Evolutionary conservation across 2,888 invertebrate genomes (phyloP).

Genomic region (Abrostola tripartita): DNA sequence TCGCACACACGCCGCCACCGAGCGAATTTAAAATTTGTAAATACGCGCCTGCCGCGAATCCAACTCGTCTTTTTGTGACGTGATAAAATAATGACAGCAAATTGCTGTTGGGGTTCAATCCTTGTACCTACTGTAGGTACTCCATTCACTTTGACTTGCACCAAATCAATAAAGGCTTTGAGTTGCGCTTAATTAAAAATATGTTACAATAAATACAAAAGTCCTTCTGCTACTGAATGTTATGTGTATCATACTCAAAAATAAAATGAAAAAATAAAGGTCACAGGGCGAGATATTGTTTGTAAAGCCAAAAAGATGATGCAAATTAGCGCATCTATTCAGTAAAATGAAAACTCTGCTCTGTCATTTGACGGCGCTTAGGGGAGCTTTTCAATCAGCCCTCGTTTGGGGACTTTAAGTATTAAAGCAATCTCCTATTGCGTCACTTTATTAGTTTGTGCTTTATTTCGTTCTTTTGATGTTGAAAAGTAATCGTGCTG

Average conservation of each 20-base stretch:
- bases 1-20: slow-evolving; percentile 70
- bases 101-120: slow-evolving; percentile 62
- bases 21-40: slow-evolving; percentile 78
- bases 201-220: background rate
- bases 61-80: slow-evolving; percentile 75
- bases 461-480: slow-evolving; percentile 85
- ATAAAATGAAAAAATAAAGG: slow-evolving; percentile 40
- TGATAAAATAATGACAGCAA: slow-evolving; percentile 78
- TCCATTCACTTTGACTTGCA: slow-evolving; percentile 39
- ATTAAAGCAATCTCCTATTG: slow-evolving; percentile 86
- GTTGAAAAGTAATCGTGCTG: slow-evolving; percentile 78
- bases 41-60: slow-evolving; percentile 70
- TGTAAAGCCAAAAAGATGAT: slow-evolving; percentile 74
- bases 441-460: slow-evolving; percentile 85
- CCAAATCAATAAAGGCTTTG: slow-evolving; percentile 25
- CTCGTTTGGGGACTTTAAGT: slow-evolving; percentile 81
- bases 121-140: slow-evolving; percentile 22
- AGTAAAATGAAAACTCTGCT: slow-evolving; percentile 80
- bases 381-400: slow-evolving; percentile 84
- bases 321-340: slow-evolving; percentile 87
- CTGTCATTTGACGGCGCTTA: slow-evolving; percentile 77
- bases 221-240: background rate
- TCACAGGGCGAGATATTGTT: slow-evolving; percentile 51
- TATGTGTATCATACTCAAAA: slow-evolving; percentile 23
- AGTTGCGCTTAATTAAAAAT: slow-evolving; percentile 31